Base-by-base conservation (phyloP, 2,888 invertebrate genomes). In the Copidosoma aretas region DNA sequence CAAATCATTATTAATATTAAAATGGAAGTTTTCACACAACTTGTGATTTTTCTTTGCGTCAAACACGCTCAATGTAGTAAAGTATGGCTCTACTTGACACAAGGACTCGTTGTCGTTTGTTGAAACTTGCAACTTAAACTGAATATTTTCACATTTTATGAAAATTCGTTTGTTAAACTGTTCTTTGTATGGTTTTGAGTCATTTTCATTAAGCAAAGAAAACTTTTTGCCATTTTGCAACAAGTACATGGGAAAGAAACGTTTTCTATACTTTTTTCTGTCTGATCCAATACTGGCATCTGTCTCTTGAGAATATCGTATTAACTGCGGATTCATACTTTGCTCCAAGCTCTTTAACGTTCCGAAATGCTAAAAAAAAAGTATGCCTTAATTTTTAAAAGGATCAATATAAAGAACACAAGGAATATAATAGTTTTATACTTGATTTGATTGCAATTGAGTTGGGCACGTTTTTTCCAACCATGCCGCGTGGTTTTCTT, bases 71-170 rank as follows among this genome's bases (percentile, higher is more conserved):
- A 98, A 84, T 59, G 92, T 91, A 22, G 97, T 92, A 80, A 93
- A 93, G 85, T 98, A 98, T 0, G 98, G 98, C 82, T 98, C 98
- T 64, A 98, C 92, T 87, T 93, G 92, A 78, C 91, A 91, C 66
- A 92, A 80, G 63, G 91, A 86, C 75, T 93, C 92, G 73, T 89
- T 91, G 64, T 92, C 93, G 64, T 91, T 90, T 74, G 92, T 88
- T 3, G 91, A 90, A 68, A 92, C 91, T 86, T 95, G 95, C 74
- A 96, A 86, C 73, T 93, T 90, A 84, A 95, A 94, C 81, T 90
- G 91, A 75, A 95, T 87, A 78, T 91, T 91, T 79, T 94, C 92
- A 83, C 95, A 94, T 80, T 90, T 90, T 66, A 96, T 86, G 80
- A 94, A 87, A 76, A 96, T 90, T 78, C 94, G 88, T 81, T 93